A percentile compares a stretch with the other conserved stretches of the same genome.
Conservation (phyloP, 1,140 invertebrate genomes). For the Zaprionus nigranus region DNA sequence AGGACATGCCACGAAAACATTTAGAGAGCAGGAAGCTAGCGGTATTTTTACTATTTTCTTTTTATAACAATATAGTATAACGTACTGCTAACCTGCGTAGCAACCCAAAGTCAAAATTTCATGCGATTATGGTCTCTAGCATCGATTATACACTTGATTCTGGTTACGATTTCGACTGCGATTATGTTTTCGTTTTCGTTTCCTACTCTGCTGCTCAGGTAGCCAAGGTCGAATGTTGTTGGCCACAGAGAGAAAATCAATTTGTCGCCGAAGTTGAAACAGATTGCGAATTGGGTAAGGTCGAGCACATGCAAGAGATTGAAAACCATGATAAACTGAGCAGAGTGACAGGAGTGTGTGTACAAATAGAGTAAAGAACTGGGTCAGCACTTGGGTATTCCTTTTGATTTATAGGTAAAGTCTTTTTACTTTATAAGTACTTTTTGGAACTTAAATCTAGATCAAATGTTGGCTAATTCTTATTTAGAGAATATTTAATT, state of each 20-base stretch:
- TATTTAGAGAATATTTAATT: no score
- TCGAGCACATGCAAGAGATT: constrained; percentile 32
- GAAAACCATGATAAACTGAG: not conserved
- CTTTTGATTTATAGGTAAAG: not conserved
- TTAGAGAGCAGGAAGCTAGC: constrained; percentile 24
- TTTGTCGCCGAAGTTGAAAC: constrained; percentile 45
- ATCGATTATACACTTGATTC: constrained; percentile 42
- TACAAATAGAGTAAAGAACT: not conserved
- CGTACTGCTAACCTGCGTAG: constrained; percentile 39
- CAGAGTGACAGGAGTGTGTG: not conserved
- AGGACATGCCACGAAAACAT: constrained; percentile 30
- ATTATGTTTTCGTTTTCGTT: not conserved
- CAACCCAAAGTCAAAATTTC: constrained; percentile 13
- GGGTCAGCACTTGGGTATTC: not conserved
- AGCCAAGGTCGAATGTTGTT: constrained; percentile 48
- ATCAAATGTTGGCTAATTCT: not conserved
- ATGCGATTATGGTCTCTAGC: not conserved
- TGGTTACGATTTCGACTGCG: not conserved
- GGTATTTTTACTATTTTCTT: constrained; percentile 36
- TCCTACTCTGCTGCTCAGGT: constrained; percentile 32
- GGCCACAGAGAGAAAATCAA: constrained; percentile 57
- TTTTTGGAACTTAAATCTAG: not conserved
- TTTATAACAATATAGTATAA: constrained; percentile 56
- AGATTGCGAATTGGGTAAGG: constrained; percentile 40
- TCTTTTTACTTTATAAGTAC: not conserved